Conservation (phyloP, 2,113 vertebrate genomes). For the Xyrauchen texanus region DNA sequence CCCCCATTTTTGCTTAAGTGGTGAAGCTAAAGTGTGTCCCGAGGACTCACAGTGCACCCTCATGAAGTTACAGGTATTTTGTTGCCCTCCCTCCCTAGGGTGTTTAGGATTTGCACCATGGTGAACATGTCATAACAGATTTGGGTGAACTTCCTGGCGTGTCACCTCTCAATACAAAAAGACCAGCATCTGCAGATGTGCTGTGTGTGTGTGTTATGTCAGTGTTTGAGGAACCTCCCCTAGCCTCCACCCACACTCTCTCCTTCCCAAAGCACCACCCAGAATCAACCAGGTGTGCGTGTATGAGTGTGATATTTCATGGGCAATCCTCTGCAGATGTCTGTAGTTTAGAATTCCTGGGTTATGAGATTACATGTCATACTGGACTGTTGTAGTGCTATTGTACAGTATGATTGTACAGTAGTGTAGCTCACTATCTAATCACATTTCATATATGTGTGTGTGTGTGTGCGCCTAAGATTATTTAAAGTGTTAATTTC, state of each 20-base stretch:
- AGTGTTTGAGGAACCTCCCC: not conserved
- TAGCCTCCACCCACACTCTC: constrained; percentile 24
- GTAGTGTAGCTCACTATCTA: no score
- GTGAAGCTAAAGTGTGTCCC: constrained; percentile 5
- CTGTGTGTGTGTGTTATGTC: constrained; percentile 29
- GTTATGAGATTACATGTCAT: constrained; percentile 92
- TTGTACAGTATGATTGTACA: no score
- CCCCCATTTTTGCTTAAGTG: constrained; percentile 6
- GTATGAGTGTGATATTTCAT: constrained; percentile 6
- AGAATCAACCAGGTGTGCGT: constrained; percentile 32
- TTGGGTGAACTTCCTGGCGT: constrained; percentile 38
- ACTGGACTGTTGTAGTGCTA: constrained; percentile 61
- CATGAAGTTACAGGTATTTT: constrained; percentile 12
- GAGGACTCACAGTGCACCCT: not conserved
- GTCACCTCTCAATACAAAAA: constrained; percentile 39
- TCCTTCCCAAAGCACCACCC: constrained; percentile 30
- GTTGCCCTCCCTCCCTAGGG: constrained; percentile 21
- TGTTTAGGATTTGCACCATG: constrained; percentile 35
- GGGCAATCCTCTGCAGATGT: constrained; percentile 80
- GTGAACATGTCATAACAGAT: constrained; percentile 49
- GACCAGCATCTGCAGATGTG: constrained; percentile 38
- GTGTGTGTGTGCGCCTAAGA: no score
- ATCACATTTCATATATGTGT: no score
- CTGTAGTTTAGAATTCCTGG: constrained; percentile 29
- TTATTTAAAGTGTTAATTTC: no score